Conservation (phyloP, 2,113 vertebrate species). For the Suncus etruscus region DNA sequence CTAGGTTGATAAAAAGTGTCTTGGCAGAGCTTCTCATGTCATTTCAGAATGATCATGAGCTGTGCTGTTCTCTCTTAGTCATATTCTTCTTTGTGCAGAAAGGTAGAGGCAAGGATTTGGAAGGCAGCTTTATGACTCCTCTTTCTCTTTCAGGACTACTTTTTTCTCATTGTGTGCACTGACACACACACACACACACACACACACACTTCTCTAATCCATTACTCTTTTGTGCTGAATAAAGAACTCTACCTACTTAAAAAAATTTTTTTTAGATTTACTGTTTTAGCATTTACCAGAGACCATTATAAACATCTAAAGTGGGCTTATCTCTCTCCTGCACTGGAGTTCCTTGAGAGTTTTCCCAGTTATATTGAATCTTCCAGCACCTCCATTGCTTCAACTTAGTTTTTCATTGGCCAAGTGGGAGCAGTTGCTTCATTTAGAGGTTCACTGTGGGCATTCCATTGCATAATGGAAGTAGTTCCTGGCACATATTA, state of each 20-base stretch:
- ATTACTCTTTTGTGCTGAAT: not conserved
- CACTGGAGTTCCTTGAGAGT: constrained; percentile 32
- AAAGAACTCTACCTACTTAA: not conserved
- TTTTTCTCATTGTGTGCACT: not conserved
- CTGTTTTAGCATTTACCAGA: constrained; percentile 38
- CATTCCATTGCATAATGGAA: constrained; percentile 53
- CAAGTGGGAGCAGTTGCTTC: constrained; percentile 18
- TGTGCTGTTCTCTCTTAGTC: not conserved
- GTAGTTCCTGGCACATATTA: constrained; percentile 39
- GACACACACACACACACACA: not conserved
- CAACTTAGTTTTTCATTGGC: not conserved
- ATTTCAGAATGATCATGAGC: not conserved
- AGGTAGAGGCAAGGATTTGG: not conserved
- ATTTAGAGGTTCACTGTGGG: constrained; percentile 26
- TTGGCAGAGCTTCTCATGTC: constrained; percentile 36
- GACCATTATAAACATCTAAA: not conserved
- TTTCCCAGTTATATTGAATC: not conserved
- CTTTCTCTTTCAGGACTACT: not conserved
- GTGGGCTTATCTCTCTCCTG: not conserved
- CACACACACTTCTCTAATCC: not conserved
- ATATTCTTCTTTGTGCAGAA: constrained; percentile 15
- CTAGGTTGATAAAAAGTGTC: constrained; percentile 44
- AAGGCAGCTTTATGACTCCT: not conserved
- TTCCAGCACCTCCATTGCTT: not conserved
- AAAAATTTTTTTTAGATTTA: constrained; percentile 5